These are phyloP conservation scores for Tachina fera DNA, from an alignment of 2,888 invertebrate species.

Conservation along the genomic window DNA sequence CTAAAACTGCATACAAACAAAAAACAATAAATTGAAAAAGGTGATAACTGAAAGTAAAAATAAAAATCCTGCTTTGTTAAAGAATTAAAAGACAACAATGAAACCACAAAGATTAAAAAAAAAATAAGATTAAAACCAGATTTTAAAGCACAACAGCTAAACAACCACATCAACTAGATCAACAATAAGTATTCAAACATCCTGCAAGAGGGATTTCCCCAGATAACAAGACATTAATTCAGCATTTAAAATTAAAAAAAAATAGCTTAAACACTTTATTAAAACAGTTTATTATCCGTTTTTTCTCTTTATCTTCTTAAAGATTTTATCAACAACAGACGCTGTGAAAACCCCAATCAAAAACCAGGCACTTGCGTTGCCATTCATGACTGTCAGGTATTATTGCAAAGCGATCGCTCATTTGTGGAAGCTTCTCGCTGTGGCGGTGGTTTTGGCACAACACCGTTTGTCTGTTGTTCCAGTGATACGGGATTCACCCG, in stretches of 20 bases:
- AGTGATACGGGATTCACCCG: constrained; percentile 78
- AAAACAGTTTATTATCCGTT: constrained; percentile 4
- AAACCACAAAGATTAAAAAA: background rate
- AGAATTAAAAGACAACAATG: background rate
- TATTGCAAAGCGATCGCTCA: constrained; percentile 75
- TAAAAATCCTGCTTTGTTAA: background rate
- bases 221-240: constrained; percentile 13
- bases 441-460: constrained; percentile 73
- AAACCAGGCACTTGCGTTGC: constrained; percentile 78
- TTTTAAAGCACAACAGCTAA: background rate
- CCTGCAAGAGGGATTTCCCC: constrained; percentile 60
- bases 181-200: constrained; percentile 4
- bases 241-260: background rate
- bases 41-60: too few species aligned
- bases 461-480: constrained; percentile 80
- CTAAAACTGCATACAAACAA: too few species aligned
- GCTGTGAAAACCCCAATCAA: constrained; percentile 84
- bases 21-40: too few species aligned
- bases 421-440: constrained; percentile 79
- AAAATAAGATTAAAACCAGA: background rate
- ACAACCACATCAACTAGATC: background rate
- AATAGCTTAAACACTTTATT: background rate
- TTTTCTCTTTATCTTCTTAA: background rate
- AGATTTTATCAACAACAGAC: constrained; percentile 77
- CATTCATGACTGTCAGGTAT: constrained; percentile 78